Base-by-base conservation (phyloP, 2,888 invertebrate species). In the Diloba caeruleocephala region DNA sequence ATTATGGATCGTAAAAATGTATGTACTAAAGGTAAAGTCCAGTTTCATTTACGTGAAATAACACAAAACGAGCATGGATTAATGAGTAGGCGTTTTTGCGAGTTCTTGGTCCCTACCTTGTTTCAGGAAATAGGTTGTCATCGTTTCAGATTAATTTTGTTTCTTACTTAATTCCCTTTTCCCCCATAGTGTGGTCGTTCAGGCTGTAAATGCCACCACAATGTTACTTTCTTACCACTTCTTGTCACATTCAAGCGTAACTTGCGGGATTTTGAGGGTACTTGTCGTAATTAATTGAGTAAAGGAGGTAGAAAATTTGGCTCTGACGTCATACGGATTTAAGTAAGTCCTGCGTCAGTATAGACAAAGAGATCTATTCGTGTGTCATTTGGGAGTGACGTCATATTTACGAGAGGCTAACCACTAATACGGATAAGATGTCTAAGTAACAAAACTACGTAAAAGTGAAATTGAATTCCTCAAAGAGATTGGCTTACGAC, bases 1-100 rank as follows among this genome's bases (percentile, higher is more conserved):
- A n/a, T 71, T 62, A 58, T 55, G 9, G 62, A 36, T 32, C 49
- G 19, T 62, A 34, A 61, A 66, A 62, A 33, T 39, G 26, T 32
- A 17, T 21, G 12, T n/a, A 29, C 14, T 41, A 46, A 46, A 33
- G 43, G 21, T 5, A 10, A 31, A 36, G 37, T 14, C 8, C 13
- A 43, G 17, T 36, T 15, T 39, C 28, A 23, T 50, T 25, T 34
- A 39, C 21, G 14, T 28, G 23, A 10, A 51, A 19, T 19, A 2
- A 12, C 7, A 13, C 8, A 9, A n/a, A 9, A n/a, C 2, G 7
- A 19, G 32, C 8, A 13, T 14, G 17, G 14, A 5, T 15, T 26
- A 13, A 43, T 49, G 64, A 41, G 3, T 10, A 17, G 10, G 12
- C 36, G 25, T 33, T 55, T 64, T 62, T 62, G 29, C 26, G 8